These are phyloP conservation scores for Pteropus rufus DNA, from an alignment of 2,797 vertebrate genomes.

Conservation along the genomic window DNA sequence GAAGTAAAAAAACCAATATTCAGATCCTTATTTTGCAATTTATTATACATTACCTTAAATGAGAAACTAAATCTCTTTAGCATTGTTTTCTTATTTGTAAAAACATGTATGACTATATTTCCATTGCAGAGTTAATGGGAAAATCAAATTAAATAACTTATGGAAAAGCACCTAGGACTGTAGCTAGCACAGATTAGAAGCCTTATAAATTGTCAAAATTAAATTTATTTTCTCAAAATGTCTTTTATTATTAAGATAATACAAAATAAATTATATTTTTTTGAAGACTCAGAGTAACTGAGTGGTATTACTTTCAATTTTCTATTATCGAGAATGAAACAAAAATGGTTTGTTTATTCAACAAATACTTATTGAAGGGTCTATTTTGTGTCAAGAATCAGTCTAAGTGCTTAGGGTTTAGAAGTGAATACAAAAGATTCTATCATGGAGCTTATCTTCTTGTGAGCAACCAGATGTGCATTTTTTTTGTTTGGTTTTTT, in stretches of 20 bases:
- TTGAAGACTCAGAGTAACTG: not conserved
- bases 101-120: not conserved
- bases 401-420: not conserved
- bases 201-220: conserved; percentile 6
- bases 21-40: not conserved
- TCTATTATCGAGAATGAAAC: not conserved
- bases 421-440: not conserved
- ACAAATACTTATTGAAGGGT: not conserved
- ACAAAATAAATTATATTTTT: not conserved
- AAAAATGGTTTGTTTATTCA: not conserved
- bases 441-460: not conserved
- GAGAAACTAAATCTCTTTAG: not conserved
- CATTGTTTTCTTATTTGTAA: not conserved
- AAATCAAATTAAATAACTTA: not conserved
- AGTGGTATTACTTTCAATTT: not conserved
- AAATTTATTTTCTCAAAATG: conserved; percentile 13
- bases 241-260: not conserved
- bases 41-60: not conserved
- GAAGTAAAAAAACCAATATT: not conserved
- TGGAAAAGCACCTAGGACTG: not conserved
- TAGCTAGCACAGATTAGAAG: not conserved
- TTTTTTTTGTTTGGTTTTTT: not conserved
- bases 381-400: not conserved
- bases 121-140: not conserved
- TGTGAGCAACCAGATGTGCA: not conserved